Percentiles rank a stretch among this genome's conserved stretches.
Evolutionary conservation across 2,113 vertebrate species (phyloP).

Genomic region (Bubo scandiacus): DNA sequence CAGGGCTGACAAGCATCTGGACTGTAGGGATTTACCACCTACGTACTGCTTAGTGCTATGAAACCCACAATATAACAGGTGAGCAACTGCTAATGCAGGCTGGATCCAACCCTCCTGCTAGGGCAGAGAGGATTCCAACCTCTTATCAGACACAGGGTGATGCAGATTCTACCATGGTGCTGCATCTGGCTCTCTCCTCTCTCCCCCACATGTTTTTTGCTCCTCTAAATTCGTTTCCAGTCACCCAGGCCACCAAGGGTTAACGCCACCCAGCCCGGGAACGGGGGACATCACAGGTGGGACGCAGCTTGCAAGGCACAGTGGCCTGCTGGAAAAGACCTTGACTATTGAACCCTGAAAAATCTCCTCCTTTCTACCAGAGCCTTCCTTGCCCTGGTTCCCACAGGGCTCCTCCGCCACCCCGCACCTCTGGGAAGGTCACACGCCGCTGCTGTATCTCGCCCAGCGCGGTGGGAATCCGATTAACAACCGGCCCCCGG

Average conservation of each 20-base stretch:
- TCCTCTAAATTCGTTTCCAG: not conserved
- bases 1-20: not conserved
- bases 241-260: not conserved
- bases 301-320: not conserved
- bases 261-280: not conserved
- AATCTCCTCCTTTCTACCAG: constrained; percentile 11
- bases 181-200: not conserved
- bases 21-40: not conserved
- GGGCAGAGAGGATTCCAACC: not conserved
- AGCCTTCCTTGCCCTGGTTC: constrained; percentile 50
- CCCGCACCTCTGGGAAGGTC: constrained; percentile 49
- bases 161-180: not conserved
- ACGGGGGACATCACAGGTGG: constrained; percentile 46
- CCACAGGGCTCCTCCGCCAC: constrained; percentile 48
- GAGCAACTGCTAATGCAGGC: not conserved
- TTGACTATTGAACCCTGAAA: constrained; percentile 65
- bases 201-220: accelerated
- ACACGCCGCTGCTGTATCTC: constrained; percentile 51
- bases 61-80: not conserved
- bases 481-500: constrained; percentile 54
- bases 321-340: constrained; percentile 28
- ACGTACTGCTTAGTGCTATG: accelerated
- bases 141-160: not conserved
- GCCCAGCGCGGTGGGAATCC: constrained; percentile 48
- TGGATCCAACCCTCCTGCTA: not conserved